Conservation (phyloP, 2,888 invertebrate genomes). For the Pristionchus entomophagus region DNA sequence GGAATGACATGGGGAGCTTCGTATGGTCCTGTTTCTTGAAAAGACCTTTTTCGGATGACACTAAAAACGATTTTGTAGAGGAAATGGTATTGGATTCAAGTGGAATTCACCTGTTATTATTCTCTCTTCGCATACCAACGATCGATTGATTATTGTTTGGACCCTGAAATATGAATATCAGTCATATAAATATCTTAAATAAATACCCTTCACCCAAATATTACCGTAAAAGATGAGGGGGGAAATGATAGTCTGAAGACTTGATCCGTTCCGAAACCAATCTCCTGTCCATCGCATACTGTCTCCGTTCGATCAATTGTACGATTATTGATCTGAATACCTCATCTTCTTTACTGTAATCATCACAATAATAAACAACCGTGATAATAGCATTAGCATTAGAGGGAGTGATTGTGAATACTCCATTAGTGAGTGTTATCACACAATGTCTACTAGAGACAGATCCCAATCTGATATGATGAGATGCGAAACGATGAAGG, state of each 20-base stretch:
- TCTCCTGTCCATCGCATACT: conserved; percentile 80
- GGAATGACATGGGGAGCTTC: not conserved
- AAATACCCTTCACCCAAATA: no score
- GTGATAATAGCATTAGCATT: conserved; percentile 93
- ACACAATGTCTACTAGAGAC: conserved; percentile 95
- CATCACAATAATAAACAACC: no score
- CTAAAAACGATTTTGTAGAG: not conserved
- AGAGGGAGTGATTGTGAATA: conserved; percentile 93
- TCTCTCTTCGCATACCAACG: not conserved
- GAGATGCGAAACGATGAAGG: not conserved
- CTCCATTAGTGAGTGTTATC: conserved; percentile 90
- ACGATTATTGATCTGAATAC: conserved; percentile 88
- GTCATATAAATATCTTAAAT: not conserved
- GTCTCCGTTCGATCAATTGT: conserved; percentile 93
- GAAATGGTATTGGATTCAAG: not conserved
- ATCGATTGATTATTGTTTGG: not conserved
- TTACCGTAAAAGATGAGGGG: not conserved
- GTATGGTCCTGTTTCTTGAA: not conserved
- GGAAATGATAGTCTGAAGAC: conserved; percentile 80
- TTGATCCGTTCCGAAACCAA: conserved; percentile 77
- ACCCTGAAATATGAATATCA: no score
- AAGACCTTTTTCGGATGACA: not conserved
- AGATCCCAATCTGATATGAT: conserved; percentile 82
- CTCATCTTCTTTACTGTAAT: no score
- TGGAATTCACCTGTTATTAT: not conserved